A percentile compares a stretch with the other conserved stretches of the same genome.
These are phyloP conservation scores for Otocyon megalotis DNA, from an alignment of 2,113 vertebrate species.

Conservation along the genomic window DNA sequence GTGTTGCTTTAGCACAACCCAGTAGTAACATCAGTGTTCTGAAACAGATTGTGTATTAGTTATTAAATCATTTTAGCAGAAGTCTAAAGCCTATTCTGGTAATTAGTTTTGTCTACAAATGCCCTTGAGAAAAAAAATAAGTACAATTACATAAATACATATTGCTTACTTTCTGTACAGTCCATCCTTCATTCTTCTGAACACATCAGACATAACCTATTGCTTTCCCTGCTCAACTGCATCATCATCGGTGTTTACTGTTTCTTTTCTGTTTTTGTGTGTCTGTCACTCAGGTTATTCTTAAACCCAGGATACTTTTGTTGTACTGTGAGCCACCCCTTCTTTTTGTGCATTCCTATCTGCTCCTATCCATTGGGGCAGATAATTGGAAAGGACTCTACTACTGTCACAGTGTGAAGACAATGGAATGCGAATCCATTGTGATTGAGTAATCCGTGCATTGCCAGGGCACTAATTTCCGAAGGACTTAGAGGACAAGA, in stretches of 20 bases:
- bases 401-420: constrained; percentile 28
- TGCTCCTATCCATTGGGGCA: constrained; percentile 2
- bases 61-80: constrained; percentile 33
- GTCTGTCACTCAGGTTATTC: background rate
- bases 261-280: background rate
- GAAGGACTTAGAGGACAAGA: constrained; percentile 75
- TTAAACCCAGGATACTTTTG: background rate
- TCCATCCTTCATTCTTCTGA: constrained; percentile 12
- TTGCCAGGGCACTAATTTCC: constrained; percentile 68
- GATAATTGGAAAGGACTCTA: constrained; percentile 43
- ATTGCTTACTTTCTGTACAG: background rate
- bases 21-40: background rate
- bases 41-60: background rate
- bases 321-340: constrained; percentile 21
- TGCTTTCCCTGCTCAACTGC: constrained; percentile 8
- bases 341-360: constrained; percentile 24
- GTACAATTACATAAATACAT: constrained; percentile 23
- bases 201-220: background rate
- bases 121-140: background rate
- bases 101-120: constrained; percentile 54
- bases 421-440: constrained; percentile 42
- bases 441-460: constrained; percentile 67
- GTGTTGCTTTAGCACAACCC: background rate
- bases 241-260: background rate
- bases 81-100: constrained; percentile 16